A percentile compares a stretch with the other conserved stretches of the same genome.
Conservation (phyloP, 2,888 invertebrate species). For the Lapara coniferarum region DNA sequence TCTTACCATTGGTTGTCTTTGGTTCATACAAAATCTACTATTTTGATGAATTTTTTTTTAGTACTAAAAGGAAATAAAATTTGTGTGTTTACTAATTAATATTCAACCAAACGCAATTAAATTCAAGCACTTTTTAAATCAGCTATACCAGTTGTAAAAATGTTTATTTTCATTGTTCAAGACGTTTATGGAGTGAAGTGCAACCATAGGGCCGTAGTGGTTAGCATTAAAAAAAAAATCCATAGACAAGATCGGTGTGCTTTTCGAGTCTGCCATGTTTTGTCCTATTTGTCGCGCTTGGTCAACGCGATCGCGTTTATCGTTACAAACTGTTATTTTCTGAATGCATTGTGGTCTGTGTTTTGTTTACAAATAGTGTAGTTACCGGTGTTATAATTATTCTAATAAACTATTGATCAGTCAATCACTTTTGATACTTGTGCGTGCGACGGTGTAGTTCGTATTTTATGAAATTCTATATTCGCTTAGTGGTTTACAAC, state of each 20-base stretch:
- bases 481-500: conserved; percentile 64
- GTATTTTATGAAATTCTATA: conserved; percentile 73
- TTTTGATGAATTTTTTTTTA: too few species aligned
- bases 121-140: not conserved
- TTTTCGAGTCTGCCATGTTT: conserved; percentile 83
- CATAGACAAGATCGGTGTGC: conserved; percentile 77
- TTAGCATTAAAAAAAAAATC: conserved; percentile 57
- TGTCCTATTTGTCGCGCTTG: conserved; percentile 84
- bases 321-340: conserved; percentile 74
- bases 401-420: conserved; percentile 58
- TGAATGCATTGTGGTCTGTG: conserved; percentile 77
- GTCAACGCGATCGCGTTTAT: conserved; percentile 78
- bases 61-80: not conserved
- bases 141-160: not conserved
- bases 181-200: conserved; percentile 5
- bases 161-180: not conserved
- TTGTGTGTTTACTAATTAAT: too few species aligned
- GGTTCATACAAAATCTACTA: too few species aligned
- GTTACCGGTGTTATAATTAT: conserved; percentile 64
- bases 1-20: too few species aligned
- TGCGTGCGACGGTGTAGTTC: conserved; percentile 71
- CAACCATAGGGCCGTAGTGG: not conserved
- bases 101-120: too few species aligned
- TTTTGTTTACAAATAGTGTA: conserved; percentile 81
- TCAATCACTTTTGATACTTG: conserved; percentile 63